Evolutionary conservation across 35 echinoderm and acorn worm genomes (phyloP), one percentile per base, ranked within the genome.

Genomic region (Diadema setosum): DNA sequence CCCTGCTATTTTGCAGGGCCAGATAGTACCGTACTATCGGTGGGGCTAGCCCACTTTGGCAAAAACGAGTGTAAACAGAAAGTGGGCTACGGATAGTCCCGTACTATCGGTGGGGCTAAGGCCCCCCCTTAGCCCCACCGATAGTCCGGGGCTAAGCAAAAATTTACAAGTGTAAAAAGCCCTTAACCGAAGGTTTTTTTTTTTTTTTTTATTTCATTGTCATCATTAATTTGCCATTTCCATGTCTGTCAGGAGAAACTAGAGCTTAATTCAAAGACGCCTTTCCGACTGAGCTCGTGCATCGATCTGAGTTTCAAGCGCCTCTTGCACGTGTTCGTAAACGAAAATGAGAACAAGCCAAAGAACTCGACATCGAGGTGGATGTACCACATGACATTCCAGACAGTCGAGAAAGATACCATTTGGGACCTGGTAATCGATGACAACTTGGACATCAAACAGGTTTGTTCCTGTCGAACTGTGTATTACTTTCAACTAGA

Each of bases 351-450:
- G 64, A 34, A 90, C 84, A 52, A 65, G 30, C 42, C 21, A 50
- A 20, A 91, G 89, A 27, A 76, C 85, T 7, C 73, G 8, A 78
- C 73, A 14, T 0, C 6, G 2, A 81, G 84, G 23, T 29, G 84
- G 43, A 70, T 58, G 24, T 75, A 92, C 36, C 93, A 94, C 12
- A 39, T 99, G 25, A 89, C 93, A 2, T 99, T 95, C 23, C 92
- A 99, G 60, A 90, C 96, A 14, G 46, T 88, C 16, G 92, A 99
- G 61, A 52, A 83, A 24, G 82, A 94, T 49, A 99, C 96, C 0
- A 90, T 94, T 4, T 99, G 96, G 96, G 63, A 88, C 21, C 73
- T 78, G 14, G 92, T 88, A 11, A 84, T 34, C 84, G 74, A 89
- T 64, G 87, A 87, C 90, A 39, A 82, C 5, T 84, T 86, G 56